phyloP scores from a whole-genome alignment of 2,113 vertebrate genomes.

The Chinchilla lanigera region DNA sequence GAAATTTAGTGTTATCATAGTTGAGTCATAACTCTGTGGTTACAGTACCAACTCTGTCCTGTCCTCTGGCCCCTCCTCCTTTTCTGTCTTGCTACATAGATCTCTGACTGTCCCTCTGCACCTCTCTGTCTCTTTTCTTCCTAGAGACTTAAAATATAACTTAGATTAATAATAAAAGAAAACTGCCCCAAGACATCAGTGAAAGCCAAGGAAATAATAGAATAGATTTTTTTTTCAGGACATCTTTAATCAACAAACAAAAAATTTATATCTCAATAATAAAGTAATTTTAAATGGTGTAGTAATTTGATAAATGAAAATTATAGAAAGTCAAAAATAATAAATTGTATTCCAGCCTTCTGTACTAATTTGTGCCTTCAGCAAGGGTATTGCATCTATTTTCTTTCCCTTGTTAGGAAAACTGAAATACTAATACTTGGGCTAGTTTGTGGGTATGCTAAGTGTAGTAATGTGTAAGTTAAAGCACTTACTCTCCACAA shows the following conservation, averaged over 20 bases:
- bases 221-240: neutral
- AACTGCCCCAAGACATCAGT: neutral
- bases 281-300: neutral
- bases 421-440: neutral
- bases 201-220: slow-evolving; percentile 44
- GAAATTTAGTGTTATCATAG: neutral
- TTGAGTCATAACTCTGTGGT: neutral
- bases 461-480: slow-evolving; percentile 4
- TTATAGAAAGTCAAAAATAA: slow-evolving; percentile 17
- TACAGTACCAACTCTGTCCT: neutral
- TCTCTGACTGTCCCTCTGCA: neutral
- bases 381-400: neutral
- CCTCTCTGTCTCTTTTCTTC: neutral
- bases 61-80: neutral
- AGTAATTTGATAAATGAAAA: slow-evolving; percentile 42
- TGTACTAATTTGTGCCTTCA: slow-evolving; percentile 39
- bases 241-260: slow-evolving; percentile 34
- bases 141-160: slow-evolving; percentile 5
- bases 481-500: slow-evolving; percentile 38
- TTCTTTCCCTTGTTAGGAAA: slow-evolving; percentile 36
- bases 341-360: neutral
- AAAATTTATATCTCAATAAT: neutral
- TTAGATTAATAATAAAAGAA: slow-evolving; percentile 18
- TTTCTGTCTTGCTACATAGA: neutral
- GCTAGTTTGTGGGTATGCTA: neutral